These are phyloP conservation scores for Yponomeuta sedellus DNA, from an alignment of 2,888 invertebrate species.

Conservation along the genomic window DNA sequence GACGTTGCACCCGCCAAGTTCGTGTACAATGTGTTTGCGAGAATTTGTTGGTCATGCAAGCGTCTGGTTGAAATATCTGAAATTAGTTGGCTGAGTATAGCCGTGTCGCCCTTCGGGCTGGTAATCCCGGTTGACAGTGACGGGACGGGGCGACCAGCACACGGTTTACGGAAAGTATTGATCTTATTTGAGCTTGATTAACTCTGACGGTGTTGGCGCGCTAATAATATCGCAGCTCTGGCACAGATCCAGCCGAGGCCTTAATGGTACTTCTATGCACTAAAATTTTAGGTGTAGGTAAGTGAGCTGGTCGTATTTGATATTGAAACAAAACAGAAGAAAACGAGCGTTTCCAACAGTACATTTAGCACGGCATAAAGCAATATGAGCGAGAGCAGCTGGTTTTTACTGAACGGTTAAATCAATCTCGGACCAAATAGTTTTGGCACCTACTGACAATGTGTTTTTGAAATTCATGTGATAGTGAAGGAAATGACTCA, in stretches of 20 bases:
- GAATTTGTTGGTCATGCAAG: background rate
- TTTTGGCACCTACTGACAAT: background rate
- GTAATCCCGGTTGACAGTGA: slow-evolving; percentile 18
- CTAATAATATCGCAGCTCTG: slow-evolving; percentile 72
- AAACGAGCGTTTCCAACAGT: background rate
- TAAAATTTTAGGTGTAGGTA: slow-evolving; percentile 62
- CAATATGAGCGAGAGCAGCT: background rate
- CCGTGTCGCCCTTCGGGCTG: slow-evolving; percentile 29
- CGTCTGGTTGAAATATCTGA: background rate
- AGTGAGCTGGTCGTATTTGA: background rate
- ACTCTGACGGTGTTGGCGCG: slow-evolving; percentile 67
- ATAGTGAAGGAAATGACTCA: slow-evolving; percentile 3
- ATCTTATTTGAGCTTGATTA: slow-evolving; percentile 76
- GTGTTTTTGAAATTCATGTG: slow-evolving; percentile 6
- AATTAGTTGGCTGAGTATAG: background rate
- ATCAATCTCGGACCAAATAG: background rate
- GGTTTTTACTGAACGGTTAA: background rate
- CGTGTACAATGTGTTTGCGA: background rate
- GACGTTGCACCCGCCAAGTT: background rate
- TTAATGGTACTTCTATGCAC: slow-evolving; percentile 72
- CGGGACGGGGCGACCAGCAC: slow-evolving; percentile 22
- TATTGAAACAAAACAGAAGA: background rate
- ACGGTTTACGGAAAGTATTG: slow-evolving; percentile 70
- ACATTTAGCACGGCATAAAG: background rate
- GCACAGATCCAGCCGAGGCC: slow-evolving; percentile 68